phyloP scores from a whole-genome alignment of 2,888 invertebrate species.

The Dermolepida albohirtum region DNA sequence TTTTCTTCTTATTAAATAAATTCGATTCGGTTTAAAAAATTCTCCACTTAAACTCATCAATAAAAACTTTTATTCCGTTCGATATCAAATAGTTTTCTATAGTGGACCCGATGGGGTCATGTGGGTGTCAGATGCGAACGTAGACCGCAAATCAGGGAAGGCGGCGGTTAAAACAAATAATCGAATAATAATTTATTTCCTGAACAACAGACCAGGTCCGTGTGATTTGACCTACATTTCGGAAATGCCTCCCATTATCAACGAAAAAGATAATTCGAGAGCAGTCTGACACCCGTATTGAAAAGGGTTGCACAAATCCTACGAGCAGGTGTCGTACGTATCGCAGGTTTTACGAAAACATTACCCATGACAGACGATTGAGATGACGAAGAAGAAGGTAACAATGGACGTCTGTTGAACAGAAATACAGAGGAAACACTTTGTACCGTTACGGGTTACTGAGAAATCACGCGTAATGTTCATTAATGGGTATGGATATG shows the following conservation, averaged over 20 bases:
- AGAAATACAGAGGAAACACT: constrained; percentile 5
- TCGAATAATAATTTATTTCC: constrained; percentile 40
- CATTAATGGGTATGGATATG: neutral
- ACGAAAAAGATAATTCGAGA: constrained; percentile 1
- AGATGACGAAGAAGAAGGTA: constrained; percentile 11
- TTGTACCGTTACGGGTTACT: constrained; percentile 4
- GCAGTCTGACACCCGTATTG: constrained; percentile 29
- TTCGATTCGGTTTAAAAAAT: constrained; percentile 14
- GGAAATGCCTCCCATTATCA: neutral
- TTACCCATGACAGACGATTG: constrained; percentile 20
- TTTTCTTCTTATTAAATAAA: constrained; percentile 3
- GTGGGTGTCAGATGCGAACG: constrained; percentile 27
- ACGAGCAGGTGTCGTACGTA: constrained; percentile 34
- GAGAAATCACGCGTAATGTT: neutral
- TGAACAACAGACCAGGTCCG: constrained; percentile 26
- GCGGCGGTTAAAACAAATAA: constrained; percentile 27
- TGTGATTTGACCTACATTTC: constrained; percentile 38
- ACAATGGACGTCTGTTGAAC: constrained; percentile 16
- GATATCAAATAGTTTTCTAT: constrained; percentile 26
- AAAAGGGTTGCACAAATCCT: constrained; percentile 40
- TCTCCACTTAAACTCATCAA: constrained; percentile 16
- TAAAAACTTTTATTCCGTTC: constrained; percentile 4
- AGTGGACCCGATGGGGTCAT: constrained; percentile 8
- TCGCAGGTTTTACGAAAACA: constrained; percentile 34
- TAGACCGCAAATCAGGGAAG: constrained; percentile 29